phyloP scores from a whole-genome alignment of 2,113 vertebrate genomes.

The Tringa solitaria region DNA sequence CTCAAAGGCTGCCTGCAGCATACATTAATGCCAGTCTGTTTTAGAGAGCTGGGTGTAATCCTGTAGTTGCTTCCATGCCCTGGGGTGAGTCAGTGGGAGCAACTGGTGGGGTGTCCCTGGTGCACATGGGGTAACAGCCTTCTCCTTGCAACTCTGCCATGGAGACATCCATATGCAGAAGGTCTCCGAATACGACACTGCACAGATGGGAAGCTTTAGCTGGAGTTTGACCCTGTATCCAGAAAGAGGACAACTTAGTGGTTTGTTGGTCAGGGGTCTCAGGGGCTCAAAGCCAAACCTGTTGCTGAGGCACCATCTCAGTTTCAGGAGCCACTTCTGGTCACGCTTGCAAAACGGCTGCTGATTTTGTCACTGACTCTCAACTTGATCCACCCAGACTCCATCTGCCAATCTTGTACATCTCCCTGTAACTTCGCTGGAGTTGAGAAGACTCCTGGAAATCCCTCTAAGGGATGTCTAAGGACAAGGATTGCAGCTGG shows the following conservation, averaged over 20 bases:
- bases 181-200: neutral
- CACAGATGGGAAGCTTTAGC: neutral
- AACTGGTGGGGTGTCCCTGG: neutral
- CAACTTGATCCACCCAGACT: neutral
- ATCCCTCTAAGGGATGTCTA: neutral
- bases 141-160: neutral
- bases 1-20: neutral
- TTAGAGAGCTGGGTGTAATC: neutral
- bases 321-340: neutral
- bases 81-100: neutral
- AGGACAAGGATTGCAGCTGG: neutral
- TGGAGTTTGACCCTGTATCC: neutral
- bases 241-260: neutral
- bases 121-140: no score
- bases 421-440: neutral
- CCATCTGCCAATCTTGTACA: neutral
- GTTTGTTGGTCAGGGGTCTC: neutral
- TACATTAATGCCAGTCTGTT: neutral
- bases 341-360: fast-evolving
- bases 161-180: neutral
- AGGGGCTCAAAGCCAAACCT: neutral
- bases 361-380: neutral
- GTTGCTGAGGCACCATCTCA: neutral
- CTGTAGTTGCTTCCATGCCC: neutral
- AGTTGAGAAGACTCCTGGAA: neutral